Evolutionary conservation across 2,113 vertebrate species (phyloP), one percentile per base, ranked within the genome.

Genomic region (Crotophaga sulcirostris): DNA sequence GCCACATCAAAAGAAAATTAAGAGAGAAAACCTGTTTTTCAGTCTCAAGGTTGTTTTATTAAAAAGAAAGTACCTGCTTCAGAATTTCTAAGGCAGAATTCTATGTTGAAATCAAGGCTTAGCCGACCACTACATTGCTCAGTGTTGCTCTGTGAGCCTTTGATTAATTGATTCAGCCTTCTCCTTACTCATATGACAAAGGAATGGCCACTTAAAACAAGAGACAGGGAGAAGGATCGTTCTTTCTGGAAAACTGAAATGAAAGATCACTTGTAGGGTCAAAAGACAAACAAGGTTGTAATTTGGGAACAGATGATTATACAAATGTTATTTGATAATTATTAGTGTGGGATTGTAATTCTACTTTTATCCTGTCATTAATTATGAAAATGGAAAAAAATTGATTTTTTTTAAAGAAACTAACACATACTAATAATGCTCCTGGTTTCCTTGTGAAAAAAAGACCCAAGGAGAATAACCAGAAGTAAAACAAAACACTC

Each of bases 151-250:
- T 88, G 34, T 26, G 38, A 74, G 33, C 34, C 47, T 90, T 90
- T 93, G 92, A 96, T 86, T 86, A 86, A 94, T 81, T 90, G 88
- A n/a, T 75, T 86, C 73, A 84, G 24, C 83, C 93, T 94, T 89
- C 51, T 81, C 24, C 42, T 87, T 81, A 42, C 55, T 78, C 59
- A 62, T 11, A 26, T 93, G 75, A 92, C 8, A 34, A 84, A 92
- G 26, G 34, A 38, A 70, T 63, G 42, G 63, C 25, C 83, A 55
- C 56, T 60, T 77, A 74, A 83, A 66, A 52, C n/a, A 69, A 84
- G 16, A 42, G 31, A 80, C 38, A 20, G 28, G 36, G 42, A 69
- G n/a, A 63, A 86, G 59, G 59, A 92, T 44, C 18, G 25, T 88
- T 80, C 16, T 69, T 80, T 64, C 45, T 80, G 75, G 42, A 72